Evolutionary conservation across 2,113 vertebrate species (phyloP).

Genomic region (Trachemys scripta): DNA sequence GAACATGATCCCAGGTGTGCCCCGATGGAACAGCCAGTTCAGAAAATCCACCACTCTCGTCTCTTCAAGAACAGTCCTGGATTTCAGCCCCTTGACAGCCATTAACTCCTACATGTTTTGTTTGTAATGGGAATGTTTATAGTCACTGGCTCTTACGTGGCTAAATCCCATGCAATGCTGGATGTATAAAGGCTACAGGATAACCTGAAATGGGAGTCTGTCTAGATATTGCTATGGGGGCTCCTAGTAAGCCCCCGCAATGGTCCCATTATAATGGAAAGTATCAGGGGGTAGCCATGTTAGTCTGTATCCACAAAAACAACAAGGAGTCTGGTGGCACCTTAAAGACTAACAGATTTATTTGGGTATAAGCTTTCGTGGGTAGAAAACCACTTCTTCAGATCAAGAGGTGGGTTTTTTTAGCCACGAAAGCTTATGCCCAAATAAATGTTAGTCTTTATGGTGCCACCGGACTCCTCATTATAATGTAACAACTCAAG

Average conservation of each 20-base stretch:
- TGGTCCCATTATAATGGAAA: too few relatives aligned
- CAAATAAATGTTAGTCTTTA: too few relatives aligned
- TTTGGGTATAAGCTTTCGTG: too few relatives aligned
- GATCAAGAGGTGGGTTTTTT: too few relatives aligned
- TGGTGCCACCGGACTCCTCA: too few relatives aligned
- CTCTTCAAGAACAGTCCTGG: neutral
- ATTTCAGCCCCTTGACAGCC: neutral
- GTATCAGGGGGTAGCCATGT: too few relatives aligned
- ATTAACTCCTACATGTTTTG: neutral
- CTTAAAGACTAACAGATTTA: too few relatives aligned
- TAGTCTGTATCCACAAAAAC: too few relatives aligned
- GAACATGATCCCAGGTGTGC: slow-evolving; percentile 57
- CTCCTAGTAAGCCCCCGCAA: neutral
- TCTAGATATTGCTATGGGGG: neutral
- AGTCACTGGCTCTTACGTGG: neutral
- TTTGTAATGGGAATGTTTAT: neutral
- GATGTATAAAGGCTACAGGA: neutral
- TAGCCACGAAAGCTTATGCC: too few relatives aligned
- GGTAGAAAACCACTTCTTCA: too few relatives aligned
- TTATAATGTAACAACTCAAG: neutral
- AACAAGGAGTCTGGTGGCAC: too few relatives aligned
- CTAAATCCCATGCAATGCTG: neutral
- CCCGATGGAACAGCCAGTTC: neutral
- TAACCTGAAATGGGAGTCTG: neutral
- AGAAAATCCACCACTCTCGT: neutral